A percentile compares a stretch with the other conserved stretches of the same genome.
Conservation (phyloP, 2,113 vertebrate genomes). For the Acanthochromis polyacanthus region DNA sequence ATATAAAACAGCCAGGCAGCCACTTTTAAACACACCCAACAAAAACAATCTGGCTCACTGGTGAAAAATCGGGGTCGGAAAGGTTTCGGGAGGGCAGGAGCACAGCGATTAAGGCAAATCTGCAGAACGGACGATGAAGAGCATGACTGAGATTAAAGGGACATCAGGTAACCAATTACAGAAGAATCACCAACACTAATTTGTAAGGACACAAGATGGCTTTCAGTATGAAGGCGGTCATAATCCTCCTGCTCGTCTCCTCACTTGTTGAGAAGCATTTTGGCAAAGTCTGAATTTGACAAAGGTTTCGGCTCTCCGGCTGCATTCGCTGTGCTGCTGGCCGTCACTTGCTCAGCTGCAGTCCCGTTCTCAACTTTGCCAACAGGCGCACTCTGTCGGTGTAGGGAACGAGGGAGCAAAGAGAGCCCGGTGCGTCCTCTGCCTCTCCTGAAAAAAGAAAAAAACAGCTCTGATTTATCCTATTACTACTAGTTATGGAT, state of each 20-base stretch:
- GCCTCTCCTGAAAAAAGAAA: conserved; percentile 85
- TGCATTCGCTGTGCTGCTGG: conserved; percentile 36
- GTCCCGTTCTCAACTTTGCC: conserved; percentile 91
- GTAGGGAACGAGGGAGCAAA: conserved; percentile 91
- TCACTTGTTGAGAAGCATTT: conserved; percentile 94
- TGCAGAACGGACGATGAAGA: conserved; percentile 58
- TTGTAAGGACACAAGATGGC: conserved; percentile 88
- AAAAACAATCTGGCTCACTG: conserved; percentile 46
- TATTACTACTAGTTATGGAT: neutral
- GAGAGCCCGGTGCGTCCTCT: conserved; percentile 95
- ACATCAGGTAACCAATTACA: conserved; percentile 57
- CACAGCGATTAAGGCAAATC: conserved; percentile 74
- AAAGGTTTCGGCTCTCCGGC: conserved; percentile 83
- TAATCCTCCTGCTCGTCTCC: conserved; percentile 21
- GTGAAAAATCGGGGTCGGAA: conserved; percentile 31
- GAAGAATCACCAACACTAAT: conserved; percentile 61
- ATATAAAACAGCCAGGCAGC: conserved; percentile 59
- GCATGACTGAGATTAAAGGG: conserved; percentile 67
- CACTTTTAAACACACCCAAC: conserved; percentile 44
- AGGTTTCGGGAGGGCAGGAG: conserved; percentile 41
- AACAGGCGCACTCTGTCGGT: conserved; percentile 80
- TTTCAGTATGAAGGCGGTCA: conserved; percentile 83
- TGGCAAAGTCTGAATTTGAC: conserved; percentile 97
- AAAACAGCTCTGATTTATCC: neutral
- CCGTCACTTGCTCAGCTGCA: conserved; percentile 43